A percentile compares a stretch with the other conserved stretches of the same genome.
Evolutionary conservation across 2,113 vertebrate species (phyloP).

Genomic region (Mixornis gularis): DNA sequence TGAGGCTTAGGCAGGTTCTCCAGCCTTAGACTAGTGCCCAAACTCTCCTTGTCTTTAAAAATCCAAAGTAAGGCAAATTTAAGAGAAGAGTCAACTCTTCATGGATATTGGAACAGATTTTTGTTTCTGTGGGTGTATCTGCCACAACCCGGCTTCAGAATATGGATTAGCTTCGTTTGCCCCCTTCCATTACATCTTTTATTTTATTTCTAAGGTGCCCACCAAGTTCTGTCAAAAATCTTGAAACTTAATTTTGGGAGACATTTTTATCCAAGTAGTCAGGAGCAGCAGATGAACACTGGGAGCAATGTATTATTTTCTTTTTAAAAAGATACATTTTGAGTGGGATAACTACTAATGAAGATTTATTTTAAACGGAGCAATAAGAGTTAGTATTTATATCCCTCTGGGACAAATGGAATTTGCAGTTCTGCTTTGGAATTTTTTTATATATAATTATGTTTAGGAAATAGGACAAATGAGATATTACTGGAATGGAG

Average conservation of each 20-base stretch:
- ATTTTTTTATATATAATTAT: neutral
- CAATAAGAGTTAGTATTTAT: neutral
- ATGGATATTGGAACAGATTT: neutral
- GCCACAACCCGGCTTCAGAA: neutral
- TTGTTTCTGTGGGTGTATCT: neutral
- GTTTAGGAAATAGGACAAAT: neutral
- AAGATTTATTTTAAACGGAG: neutral
- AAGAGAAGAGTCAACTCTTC: neutral
- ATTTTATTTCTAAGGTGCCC: neutral
- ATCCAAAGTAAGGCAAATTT: neutral
- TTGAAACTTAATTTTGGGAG: neutral
- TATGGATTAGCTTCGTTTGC: neutral
- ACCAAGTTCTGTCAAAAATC: neutral
- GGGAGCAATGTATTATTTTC: fast-evolving
- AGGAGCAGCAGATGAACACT: neutral
- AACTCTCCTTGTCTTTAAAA: neutral
- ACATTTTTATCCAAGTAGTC: neutral
- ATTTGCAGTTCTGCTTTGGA: neutral
- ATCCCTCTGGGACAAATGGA: neutral
- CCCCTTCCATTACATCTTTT: neutral
- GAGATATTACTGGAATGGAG: neutral
- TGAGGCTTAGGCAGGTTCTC: neutral
- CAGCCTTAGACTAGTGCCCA: neutral
- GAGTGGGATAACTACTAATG: neutral
- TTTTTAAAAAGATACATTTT: neutral